Evolutionary conservation across 2,888 invertebrate species (phyloP).

Genomic region (Rhamphomyia laevipes): DNA sequence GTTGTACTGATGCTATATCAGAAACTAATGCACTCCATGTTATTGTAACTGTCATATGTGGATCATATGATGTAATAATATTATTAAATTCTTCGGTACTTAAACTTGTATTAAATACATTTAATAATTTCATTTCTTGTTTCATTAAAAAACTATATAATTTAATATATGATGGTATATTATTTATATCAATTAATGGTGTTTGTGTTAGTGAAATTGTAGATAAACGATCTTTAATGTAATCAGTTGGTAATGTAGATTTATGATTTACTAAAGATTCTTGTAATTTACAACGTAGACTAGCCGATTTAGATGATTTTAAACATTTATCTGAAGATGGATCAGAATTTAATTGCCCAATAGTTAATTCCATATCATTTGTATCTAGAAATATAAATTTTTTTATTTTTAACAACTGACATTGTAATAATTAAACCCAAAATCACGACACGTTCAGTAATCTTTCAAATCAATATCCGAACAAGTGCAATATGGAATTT

Average conservation of each 20-base stretch:
- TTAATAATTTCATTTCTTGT: constrained; percentile 33
- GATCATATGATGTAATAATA: constrained; percentile 26
- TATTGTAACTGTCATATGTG: constrained; percentile 30
- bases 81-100: constrained; percentile 35
- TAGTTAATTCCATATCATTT: constrained; percentile 29
- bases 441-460: no score
- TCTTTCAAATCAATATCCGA: no score
- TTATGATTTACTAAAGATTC: constrained; percentile 9
- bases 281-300: constrained; percentile 29
- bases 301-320: constrained; percentile 29
- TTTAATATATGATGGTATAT: constrained; percentile 24
- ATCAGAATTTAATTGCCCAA: constrained; percentile 27
- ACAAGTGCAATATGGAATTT: no score
- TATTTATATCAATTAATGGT: constrained; percentile 19
- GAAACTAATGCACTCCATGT: constrained; percentile 31
- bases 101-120: constrained; percentile 21
- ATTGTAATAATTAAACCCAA: no score
- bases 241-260: constrained; percentile 10
- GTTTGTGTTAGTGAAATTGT: constrained; percentile 24
- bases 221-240: constrained; percentile 21
- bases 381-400: constrained; percentile 21
- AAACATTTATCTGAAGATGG: constrained; percentile 25
- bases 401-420: no score
- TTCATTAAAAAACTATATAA: constrained; percentile 33
- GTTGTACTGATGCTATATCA: constrained; percentile 21